These are phyloP conservation scores for Tineola bisselliella DNA, from an alignment of 2,888 invertebrate species.

Conservation along the genomic window DNA sequence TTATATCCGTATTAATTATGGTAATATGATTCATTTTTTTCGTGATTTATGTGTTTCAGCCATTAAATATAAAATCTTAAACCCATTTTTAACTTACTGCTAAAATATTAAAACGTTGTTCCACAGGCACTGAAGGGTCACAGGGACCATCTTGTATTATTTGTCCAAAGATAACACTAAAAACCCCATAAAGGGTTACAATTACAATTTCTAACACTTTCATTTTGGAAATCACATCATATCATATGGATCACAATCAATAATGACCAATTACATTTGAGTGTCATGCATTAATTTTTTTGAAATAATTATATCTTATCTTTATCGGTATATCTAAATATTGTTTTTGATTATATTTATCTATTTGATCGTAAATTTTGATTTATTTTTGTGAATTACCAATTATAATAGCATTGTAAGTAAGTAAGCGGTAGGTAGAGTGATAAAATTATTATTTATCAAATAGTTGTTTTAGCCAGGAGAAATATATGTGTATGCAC, in stretches of 20 bases:
- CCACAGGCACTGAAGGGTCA: slow-evolving; percentile 25
- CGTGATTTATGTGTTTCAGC: too few species aligned
- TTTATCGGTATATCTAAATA: not conserved
- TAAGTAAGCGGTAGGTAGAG: too few species aligned
- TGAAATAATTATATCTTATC: not conserved
- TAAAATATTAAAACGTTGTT: slow-evolving; percentile 23
- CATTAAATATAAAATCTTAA: too few species aligned
- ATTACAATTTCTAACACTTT: not conserved
- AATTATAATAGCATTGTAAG: too few species aligned
- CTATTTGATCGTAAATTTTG: not conserved
- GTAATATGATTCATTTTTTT: too few species aligned
- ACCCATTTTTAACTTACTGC: slow-evolving; percentile 23
- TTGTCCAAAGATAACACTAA: slow-evolving; percentile 16
- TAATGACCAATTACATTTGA: not conserved
- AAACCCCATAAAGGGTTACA: not conserved
- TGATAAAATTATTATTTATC: too few species aligned
- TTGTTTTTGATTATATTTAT: not conserved
- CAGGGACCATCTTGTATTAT: slow-evolving; percentile 31
- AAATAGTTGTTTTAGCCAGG: too few species aligned
- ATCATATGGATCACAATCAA: not conserved
- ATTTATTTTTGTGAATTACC: too few species aligned
- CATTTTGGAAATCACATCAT: not conserved
- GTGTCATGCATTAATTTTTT: not conserved
- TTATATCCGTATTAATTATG: too few species aligned
- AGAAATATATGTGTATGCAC: too few species aligned